Conservation (phyloP, 2,888 invertebrate species). For the Hydraecia micacea region DNA sequence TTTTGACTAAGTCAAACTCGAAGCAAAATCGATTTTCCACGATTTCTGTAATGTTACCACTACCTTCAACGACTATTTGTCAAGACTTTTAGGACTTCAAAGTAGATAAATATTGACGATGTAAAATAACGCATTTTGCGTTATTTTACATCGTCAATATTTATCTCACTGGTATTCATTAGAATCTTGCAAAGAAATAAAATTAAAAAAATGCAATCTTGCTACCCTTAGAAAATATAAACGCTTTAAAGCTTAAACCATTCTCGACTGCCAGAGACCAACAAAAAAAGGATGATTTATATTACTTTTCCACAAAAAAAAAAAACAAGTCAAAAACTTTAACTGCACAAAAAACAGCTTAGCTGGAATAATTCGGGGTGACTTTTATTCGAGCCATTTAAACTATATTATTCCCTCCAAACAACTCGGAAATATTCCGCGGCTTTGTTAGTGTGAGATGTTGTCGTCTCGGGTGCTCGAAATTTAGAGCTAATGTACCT, state of each 20-base stretch:
- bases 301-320: constrained; percentile 24
- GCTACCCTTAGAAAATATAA: constrained; percentile 6
- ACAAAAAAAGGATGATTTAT: constrained; percentile 22
- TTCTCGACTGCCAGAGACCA: constrained; percentile 18
- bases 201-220: constrained; percentile 2
- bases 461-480: constrained; percentile 63
- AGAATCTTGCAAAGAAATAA: neutral
- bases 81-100: neutral
- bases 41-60: constrained; percentile 3
- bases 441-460: constrained; percentile 72
- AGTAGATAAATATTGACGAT: no score
- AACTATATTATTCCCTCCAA: constrained; percentile 73
- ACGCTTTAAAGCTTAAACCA: constrained; percentile 7
- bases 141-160: neutral
- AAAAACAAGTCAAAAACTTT: constrained; percentile 37
- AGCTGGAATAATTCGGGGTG: constrained; percentile 69
- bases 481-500: constrained; percentile 63
- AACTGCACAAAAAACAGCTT: constrained; percentile 47
- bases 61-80: neutral
- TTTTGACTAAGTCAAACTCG: constrained; percentile 28
- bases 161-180: neutral
- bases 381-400: constrained; percentile 74
- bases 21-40: constrained; percentile 31
- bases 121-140: neutral
- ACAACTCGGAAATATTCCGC: constrained; percentile 72